Percentiles rank a stretch among this genome's conserved stretches.
Conservation (phyloP, 2,113 vertebrate species). For the Heterotilapia buettikoferi region DNA sequence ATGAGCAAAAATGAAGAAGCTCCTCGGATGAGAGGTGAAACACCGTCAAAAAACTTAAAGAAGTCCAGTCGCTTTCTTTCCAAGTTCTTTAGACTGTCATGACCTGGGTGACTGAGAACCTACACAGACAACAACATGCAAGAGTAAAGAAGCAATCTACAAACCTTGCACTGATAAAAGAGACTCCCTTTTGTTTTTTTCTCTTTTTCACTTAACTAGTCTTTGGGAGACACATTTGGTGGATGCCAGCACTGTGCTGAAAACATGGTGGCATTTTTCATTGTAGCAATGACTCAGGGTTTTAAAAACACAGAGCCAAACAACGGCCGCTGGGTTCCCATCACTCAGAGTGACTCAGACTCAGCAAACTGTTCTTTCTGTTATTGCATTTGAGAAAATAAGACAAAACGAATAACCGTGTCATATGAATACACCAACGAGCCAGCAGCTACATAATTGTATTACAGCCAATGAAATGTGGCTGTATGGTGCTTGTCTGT, state of each 20-base stretch:
- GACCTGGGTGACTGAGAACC: background rate
- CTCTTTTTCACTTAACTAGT: background rate
- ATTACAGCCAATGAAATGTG: slow-evolving; percentile 32
- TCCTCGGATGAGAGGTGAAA: background rate
- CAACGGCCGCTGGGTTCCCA: background rate
- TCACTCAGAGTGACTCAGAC: slow-evolving; percentile 31
- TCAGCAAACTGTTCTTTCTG: background rate
- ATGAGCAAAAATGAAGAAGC: background rate
- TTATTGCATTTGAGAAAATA: slow-evolving; percentile 33
- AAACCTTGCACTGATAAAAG: background rate
- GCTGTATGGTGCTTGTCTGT: background rate
- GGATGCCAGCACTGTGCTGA: background rate
- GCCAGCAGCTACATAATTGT: slow-evolving; percentile 37
- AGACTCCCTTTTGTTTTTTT: background rate
- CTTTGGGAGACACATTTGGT: background rate
- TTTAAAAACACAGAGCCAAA: background rate
- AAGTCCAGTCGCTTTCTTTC: background rate
- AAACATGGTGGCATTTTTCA: background rate
- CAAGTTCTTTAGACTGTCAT: background rate
- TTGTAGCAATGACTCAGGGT: background rate
- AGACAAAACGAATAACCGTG: slow-evolving; percentile 31
- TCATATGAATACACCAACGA: slow-evolving; percentile 28
- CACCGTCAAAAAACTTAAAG: background rate
- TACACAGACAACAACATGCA: background rate
- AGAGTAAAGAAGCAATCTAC: background rate